Base-by-base conservation (phyloP, 2,797 vertebrate genomes). In the Loris lydekkerianus region DNA sequence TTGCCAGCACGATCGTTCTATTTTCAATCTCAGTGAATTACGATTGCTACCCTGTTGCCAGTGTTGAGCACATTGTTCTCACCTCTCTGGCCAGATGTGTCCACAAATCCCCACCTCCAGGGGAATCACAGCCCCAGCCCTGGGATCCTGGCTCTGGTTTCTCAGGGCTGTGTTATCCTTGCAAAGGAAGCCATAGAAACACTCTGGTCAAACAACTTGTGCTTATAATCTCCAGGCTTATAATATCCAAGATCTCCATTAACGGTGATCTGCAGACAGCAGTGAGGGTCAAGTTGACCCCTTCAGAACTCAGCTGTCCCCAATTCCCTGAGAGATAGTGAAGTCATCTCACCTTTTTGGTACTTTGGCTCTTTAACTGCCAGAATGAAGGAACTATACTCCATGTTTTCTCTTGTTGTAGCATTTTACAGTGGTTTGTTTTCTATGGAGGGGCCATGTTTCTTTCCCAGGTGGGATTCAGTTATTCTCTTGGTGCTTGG, bases 281-380 rank as follows among this genome's bases (percentile, higher is more conserved):
- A 61, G 4, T 0, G 2, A n/a, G 25, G 18, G 21, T 14, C n/a
- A 40, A 29, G 37, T 8, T 1, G 23, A 25, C 9, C 4, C 0
- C 43, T 43, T 1, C 0, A 69, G 53, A 63, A 11, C 27, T 69
- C 40, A 7, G 67, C 56, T 40, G 31, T 49, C 40, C 92, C 76
- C 40, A 7, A 0, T 58, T 31, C 21, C 25, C 77, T 0, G 13
- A 20, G 78, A 86, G 46, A 60, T 1, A 0, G 3, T 2, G 20
- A 70, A 77, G 70, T 53, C 49, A 40, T 4, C 67, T 37, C 11
- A 8, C 46, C 56, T 89, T 40, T 58, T 53, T 27, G 40, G 60
- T 83, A n/a, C 21, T 63, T 58, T 37, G 7, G 61, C 43, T 65
- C 67, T 31, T 69, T 46, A 29, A 25, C n/a, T 27, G n/a, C 46